A percentile compares a stretch with the other conserved stretches of the same genome.
Evolutionary conservation across 2,113 vertebrate genomes (phyloP).

Genomic region (Percopsis transmontana): DNA sequence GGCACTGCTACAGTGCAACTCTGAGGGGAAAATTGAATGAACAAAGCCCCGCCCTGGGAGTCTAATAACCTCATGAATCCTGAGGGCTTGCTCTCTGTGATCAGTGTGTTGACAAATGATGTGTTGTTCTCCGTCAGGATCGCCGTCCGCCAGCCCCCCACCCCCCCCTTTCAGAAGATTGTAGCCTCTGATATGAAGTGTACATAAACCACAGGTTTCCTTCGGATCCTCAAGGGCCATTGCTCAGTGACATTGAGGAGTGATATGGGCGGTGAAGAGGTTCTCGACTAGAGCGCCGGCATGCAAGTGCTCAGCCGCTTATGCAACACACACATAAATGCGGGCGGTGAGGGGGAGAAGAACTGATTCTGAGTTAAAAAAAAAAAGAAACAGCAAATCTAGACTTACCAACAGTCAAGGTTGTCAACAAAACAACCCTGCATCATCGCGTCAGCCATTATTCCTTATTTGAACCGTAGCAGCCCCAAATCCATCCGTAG

Average conservation of each 20-base stretch:
- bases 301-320: slow-evolving; percentile 32
- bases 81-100: slow-evolving; percentile 69
- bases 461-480: too few species aligned
- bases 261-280: slow-evolving; percentile 47
- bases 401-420: too few species aligned
- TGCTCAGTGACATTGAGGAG: slow-evolving; percentile 61
- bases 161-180: slow-evolving; percentile 51
- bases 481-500: too few species aligned
- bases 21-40: slow-evolving; percentile 66
- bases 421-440: too few species aligned
- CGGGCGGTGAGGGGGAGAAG: slow-evolving; percentile 3
- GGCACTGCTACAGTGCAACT: slow-evolving; percentile 50
- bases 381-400: too few species aligned
- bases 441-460: too few species aligned
- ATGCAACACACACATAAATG: slow-evolving; percentile 49
- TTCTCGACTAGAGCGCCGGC: slow-evolving; percentile 32
- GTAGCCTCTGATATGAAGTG: slow-evolving; percentile 63
- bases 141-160: slow-evolving; percentile 27
- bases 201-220: slow-evolving; percentile 65
- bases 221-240: slow-evolving; percentile 45
- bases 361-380: slow-evolving; percentile 1
- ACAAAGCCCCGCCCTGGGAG: slow-evolving; percentile 65
- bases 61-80: slow-evolving; percentile 71
- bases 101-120: too few species aligned
- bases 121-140: slow-evolving; percentile 71